Percentiles rank a stretch among this genome's conserved stretches.
Evolutionary conservation across 1,140 invertebrate species (phyloP).

Genomic region (Penaeus chinensis): DNA sequence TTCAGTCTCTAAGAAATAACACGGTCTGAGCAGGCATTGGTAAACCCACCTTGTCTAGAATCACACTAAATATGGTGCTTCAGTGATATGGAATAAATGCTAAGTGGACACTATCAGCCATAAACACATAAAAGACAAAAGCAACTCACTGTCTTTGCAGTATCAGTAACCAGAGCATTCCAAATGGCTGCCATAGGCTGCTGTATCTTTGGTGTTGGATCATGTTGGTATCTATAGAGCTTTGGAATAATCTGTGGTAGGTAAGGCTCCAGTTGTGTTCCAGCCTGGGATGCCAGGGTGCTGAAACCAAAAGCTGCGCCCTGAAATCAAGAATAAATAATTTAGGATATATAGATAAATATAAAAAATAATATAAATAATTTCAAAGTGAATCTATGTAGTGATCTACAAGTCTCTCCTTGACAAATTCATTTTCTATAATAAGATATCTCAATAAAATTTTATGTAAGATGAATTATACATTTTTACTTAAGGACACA

Average conservation of each 20-base stretch:
- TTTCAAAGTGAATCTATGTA: background rate
- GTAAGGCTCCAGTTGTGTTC: constrained; percentile 83
- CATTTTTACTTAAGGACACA: too few relatives aligned
- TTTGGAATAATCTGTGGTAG: constrained; percentile 88
- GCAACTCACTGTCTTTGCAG: constrained; percentile 77
- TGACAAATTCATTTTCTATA: background rate
- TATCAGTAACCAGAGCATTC: constrained; percentile 87
- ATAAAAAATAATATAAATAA: background rate
- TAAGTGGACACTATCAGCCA: too few relatives aligned
- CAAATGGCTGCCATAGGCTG: constrained; percentile 92
- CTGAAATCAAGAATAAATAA: constrained; percentile 66
- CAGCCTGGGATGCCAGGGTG: constrained; percentile 83
- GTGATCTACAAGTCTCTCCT: background rate
- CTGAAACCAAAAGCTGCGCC: constrained; percentile 93
- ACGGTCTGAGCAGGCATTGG: too few relatives aligned
- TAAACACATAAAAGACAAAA: background rate
- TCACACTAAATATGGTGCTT: too few relatives aligned
- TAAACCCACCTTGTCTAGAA: too few relatives aligned
- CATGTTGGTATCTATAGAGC: constrained; percentile 83
- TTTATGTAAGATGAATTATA: too few relatives aligned
- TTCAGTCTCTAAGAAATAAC: too few relatives aligned
- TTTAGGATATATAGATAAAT: constrained; percentile 63
- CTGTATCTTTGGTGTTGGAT: constrained; percentile 91
- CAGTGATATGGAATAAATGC: too few relatives aligned
- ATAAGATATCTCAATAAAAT: too few relatives aligned